Conservation (phyloP, 2,888 invertebrate genomes). For the Cataglyphis cursor region DNA sequence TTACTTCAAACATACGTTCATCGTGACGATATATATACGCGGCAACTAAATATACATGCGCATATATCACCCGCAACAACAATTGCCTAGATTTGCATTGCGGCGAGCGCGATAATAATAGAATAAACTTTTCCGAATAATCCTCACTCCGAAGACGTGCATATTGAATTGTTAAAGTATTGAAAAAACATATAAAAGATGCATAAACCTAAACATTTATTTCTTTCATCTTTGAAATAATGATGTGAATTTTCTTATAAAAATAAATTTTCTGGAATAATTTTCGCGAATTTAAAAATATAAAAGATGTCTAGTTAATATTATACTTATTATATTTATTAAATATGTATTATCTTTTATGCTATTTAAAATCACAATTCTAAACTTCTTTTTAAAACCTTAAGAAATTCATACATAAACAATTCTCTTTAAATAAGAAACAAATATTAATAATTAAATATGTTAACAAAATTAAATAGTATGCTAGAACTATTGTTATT, state of each 20-base stretch:
- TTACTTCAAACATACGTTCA: constrained; percentile 8
- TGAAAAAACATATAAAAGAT: background rate
- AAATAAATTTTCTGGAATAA: background rate
- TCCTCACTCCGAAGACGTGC: background rate
- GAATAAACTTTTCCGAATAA: background rate
- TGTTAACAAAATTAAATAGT: background rate
- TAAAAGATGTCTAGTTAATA: background rate
- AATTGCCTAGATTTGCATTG: background rate
- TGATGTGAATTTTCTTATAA: background rate
- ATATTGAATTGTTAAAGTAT: background rate
- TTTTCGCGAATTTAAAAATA: background rate
- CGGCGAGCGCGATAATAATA: background rate
- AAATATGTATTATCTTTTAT: background rate
- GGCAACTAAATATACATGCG: constrained; percentile 21
- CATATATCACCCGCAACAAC: constrained; percentile 8
- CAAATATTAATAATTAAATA: background rate
- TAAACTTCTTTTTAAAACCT: background rate
- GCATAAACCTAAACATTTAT: background rate
- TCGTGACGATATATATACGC: background rate
- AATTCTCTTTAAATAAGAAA: background rate
- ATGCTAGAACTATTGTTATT: background rate
- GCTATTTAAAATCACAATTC: background rate
- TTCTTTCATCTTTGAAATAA: background rate
- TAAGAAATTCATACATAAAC: background rate
- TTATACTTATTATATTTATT: background rate